phyloP scores from a whole-genome alignment of 2,113 vertebrate species.

The Microcebus jonahi region DNA sequence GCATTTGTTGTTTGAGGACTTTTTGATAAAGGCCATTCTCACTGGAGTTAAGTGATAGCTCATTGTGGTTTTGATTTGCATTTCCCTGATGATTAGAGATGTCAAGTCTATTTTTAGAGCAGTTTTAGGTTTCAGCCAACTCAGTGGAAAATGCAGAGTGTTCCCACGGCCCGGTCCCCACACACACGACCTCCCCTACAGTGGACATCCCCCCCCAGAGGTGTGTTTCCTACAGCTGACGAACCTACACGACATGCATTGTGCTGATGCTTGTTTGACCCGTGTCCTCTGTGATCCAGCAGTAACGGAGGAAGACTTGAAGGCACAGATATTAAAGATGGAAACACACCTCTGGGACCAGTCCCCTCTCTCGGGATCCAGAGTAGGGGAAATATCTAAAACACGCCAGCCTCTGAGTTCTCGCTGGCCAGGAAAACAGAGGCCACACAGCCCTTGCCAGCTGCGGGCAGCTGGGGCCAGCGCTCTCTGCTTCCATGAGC shows the following conservation, averaged over 20 bases:
- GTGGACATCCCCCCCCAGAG: accelerated
- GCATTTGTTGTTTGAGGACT: too few species aligned
- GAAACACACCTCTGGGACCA: background rate
- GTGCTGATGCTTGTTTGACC: accelerated
- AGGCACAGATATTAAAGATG: background rate
- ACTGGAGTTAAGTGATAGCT: too few species aligned
- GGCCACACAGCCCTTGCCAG: background rate
- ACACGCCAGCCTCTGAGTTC: background rate
- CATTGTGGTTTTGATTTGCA: too few species aligned
- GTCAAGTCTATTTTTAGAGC: background rate
- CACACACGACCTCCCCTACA: background rate
- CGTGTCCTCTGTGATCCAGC: background rate
- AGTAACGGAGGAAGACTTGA: background rate
- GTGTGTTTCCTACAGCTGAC: accelerated
- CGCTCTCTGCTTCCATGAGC: background rate
- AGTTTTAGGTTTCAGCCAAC: background rate
- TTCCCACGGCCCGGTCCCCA: accelerated
- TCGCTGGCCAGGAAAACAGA: background rate
- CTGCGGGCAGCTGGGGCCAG: background rate
- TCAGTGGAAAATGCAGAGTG: background rate
- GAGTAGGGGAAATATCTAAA: background rate
- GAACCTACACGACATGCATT: accelerated
- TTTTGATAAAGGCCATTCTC: too few species aligned
- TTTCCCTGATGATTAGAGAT: too few species aligned
- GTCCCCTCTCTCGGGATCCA: background rate